Evolutionary conservation across 2,113 vertebrate genomes (phyloP), one percentile per base, ranked within the genome.

Genomic region (Hemichromis elongatus): DNA sequence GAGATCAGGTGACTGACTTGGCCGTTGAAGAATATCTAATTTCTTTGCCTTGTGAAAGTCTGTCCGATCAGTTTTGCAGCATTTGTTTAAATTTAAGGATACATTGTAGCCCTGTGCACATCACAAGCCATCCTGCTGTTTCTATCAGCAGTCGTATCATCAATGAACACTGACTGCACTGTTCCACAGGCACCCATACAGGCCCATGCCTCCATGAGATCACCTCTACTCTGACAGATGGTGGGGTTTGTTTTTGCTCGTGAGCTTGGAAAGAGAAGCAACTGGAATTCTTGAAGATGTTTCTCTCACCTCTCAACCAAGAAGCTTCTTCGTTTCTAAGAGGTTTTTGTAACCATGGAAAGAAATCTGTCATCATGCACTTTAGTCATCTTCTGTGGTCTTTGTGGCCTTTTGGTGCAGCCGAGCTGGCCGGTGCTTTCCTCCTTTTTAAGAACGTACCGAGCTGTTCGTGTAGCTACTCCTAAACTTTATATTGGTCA

Each of bases 81-180:
- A 66, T 66, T 40, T 66, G 19, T 37, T 19, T 40, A 21, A 66
- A 66, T 66, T 7, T 1, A 4, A 40, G 11, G 33, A 66, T 4
- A 66, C 21, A 66, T 37, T 9, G 6, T 66, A 2, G 61, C 35
- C 35, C 61, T 66, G 61, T 66, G 40, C 35, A 14, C 3, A 6
- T 56, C 24, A 28, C 55, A 9, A 28, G 28, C 24, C 55, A 8
- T 21, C 35, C 35, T 21, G 35, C 19, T 66, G 19, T 2, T 2
- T 66, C 33, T 21, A 37, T 14, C 33, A 66, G 19, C 19, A 40
- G 61, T 66, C 61, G 40, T 33, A 21, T 40, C 33, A 5, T 37
- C 33, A 40, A 0, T 14, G 33, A 40, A 13, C 35, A 66, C 4
- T 40, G 61, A 66, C 0, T 40, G 61, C 37, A 21, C 59, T 0